Conservation (phyloP, 2,797 vertebrate genomes). For the Sorex maritimensis region DNA sequence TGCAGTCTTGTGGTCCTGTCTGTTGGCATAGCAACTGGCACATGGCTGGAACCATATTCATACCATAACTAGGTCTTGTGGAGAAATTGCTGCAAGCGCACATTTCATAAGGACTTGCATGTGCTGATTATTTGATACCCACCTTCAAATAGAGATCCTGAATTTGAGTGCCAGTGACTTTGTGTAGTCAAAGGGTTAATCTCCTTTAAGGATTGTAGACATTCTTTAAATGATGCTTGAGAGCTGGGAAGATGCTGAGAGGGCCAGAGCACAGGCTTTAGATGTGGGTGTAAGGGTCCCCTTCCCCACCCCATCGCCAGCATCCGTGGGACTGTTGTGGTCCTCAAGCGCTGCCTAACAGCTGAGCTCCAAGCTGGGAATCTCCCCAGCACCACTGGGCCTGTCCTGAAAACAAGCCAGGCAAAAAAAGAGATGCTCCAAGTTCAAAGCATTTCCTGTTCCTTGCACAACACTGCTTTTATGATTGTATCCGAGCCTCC, state of each 20-base stretch:
- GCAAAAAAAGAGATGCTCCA: too few species aligned
- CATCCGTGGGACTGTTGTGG: too few species aligned
- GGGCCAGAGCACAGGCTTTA: too few species aligned
- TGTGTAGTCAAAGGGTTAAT: constrained; percentile 10
- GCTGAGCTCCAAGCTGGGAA: too few species aligned
- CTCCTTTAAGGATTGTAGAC: neutral
- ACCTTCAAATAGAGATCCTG: neutral
- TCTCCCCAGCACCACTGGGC: too few species aligned
- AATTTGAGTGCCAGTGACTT: constrained; percentile 38
- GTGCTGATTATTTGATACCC: neutral
- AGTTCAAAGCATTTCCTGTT: neutral
- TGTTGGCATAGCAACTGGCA: neutral
- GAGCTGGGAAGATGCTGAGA: too few species aligned
- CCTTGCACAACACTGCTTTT: neutral
- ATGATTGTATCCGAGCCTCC: neutral
- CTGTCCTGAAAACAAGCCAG: too few species aligned
- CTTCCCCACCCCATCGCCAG: too few species aligned
- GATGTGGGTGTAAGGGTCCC: too few species aligned
- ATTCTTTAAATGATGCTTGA: constrained; percentile 16
- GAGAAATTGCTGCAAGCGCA: neutral
- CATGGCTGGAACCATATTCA: neutral
- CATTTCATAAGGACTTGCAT: neutral
- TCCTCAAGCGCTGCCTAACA: too few species aligned
- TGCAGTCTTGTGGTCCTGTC: neutral
- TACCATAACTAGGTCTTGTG: neutral